Conservation (phyloP, 1,140 invertebrate genomes). For the Dryas iulia region DNA sequence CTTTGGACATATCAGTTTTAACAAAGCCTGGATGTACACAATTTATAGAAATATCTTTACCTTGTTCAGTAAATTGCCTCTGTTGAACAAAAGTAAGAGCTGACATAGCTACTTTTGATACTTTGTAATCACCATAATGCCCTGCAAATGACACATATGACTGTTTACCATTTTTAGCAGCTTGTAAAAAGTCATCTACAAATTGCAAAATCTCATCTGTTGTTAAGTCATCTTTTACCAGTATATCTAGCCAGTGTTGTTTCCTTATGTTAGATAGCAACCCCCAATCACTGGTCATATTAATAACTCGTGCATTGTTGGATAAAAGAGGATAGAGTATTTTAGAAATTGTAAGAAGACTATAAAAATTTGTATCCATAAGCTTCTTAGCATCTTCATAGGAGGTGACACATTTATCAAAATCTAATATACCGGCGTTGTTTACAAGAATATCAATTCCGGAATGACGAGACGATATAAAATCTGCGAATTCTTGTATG, state of each 20-base stretch:
- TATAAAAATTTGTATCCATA: slow-evolving; percentile 86
- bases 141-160: slow-evolving; percentile 81
- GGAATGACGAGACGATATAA: slow-evolving; percentile 84
- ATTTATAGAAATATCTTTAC: slow-evolving; percentile 85
- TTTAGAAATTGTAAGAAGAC: slow-evolving; percentile 83
- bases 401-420: slow-evolving; percentile 83
- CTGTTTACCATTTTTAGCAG: slow-evolving; percentile 75
- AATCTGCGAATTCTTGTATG: slow-evolving; percentile 81
- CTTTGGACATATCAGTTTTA: slow-evolving; percentile 88
- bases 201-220: slow-evolving; percentile 82
- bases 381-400: slow-evolving; percentile 86
- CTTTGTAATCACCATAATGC: slow-evolving; percentile 83
- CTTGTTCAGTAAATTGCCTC: slow-evolving; percentile 79
- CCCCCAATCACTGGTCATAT: slow-evolving; percentile 87
- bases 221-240: slow-evolving; percentile 80
- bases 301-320: slow-evolving; percentile 86
- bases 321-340: slow-evolving; percentile 86
- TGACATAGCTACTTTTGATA: slow-evolving; percentile 87
- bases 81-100: slow-evolving; percentile 86
- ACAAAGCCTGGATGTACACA: slow-evolving; percentile 87
- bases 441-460: slow-evolving; percentile 92
- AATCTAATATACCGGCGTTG: slow-evolving; percentile 91
- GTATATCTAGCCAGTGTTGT: slow-evolving; percentile 67
- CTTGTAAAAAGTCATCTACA: slow-evolving; percentile 82
- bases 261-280: slow-evolving; percentile 82